Evolutionary conservation across 2,888 invertebrate species (phyloP), one percentile per base, ranked within the genome.

Genomic region (Lathronympha strigana): DNA sequence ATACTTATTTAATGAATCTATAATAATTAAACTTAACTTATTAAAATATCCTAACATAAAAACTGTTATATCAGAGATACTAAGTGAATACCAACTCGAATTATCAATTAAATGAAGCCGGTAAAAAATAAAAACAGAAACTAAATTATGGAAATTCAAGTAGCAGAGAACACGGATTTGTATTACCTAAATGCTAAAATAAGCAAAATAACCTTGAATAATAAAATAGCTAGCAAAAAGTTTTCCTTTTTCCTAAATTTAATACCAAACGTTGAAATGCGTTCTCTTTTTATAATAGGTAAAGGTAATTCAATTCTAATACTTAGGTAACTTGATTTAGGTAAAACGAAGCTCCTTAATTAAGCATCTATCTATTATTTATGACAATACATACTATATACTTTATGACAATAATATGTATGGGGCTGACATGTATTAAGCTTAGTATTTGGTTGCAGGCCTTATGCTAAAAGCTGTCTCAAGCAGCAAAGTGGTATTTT

Each of bases 191-290:
- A 19, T 21, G 40, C 40, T 15, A 43, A 57, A 57, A 57, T 57
- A 45, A 8, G 28, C 9, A 53, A 17, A 43, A 19, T 57, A 57
- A 31, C 55, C 55, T 57, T 57, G 55, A 45, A 43, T 17, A 31
- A 28, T 55, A 19, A 43, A 36, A 15, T 23, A 17, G 9, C 9
- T 15, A 36, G 51, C 19, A 57, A 43, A 57, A 28, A 36, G 8
- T 11, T 49, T 25, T 50, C 54, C 54, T 54, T 54, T 54, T 38
- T 40, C 28, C 55, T 13, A 19, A 43, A 4, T 38, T n/a, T n/a
- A 19, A 19, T 43, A 13, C 19, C 43, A 43, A 28, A 19, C 28
- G n/a, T 45, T 57, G 55, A 57, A 53, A 36, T 4, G 13, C 21
- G 36, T n/a, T 23, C 21, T 2, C n/a, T 13, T 47, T 47, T 45